Conservation (phyloP, 2,888 invertebrate species). For the Sinodicranocentrus sp. region DNA sequence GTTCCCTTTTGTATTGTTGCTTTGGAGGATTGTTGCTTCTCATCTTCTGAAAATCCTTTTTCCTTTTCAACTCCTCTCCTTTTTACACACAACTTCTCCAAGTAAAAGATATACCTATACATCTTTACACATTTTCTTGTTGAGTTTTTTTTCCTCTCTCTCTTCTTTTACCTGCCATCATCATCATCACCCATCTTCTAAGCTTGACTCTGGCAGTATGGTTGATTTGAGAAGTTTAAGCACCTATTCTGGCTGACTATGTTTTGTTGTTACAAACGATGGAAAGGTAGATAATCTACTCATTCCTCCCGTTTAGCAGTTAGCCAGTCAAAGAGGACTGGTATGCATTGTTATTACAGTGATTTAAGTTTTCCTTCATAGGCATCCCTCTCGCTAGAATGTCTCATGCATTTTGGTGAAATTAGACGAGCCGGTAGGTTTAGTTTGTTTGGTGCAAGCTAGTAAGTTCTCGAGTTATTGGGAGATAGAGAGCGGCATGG, state of each 20-base stretch:
- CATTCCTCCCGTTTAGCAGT: constrained; percentile 25
- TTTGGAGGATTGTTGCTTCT: constrained; percentile 13
- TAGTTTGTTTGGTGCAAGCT: background rate
- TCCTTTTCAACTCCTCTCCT: constrained; percentile 1
- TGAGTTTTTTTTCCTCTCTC: constrained; percentile 15
- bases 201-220: constrained; percentile 47
- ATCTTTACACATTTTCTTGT: constrained; percentile 11
- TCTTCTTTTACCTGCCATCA: background rate
- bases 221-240: constrained; percentile 43
- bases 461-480: background rate
- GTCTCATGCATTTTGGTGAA: too few relatives aligned
- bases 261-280: constrained; percentile 47
- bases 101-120: too few relatives aligned
- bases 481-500: constrained; percentile 24
- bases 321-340: constrained; percentile 24
- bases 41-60: constrained; percentile 36
- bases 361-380: background rate
- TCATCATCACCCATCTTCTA: constrained; percentile 32
- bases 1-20: constrained; percentile 1
- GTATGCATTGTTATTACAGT: constrained; percentile 17
- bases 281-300: constrained; percentile 65
- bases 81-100: too few relatives aligned
- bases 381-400: too few relatives aligned
- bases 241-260: constrained; percentile 36
- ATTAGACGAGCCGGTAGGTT: constrained; percentile 18